phyloP scores from a whole-genome alignment of 2,113 vertebrate genomes.

The Chaetura pelagica region DNA sequence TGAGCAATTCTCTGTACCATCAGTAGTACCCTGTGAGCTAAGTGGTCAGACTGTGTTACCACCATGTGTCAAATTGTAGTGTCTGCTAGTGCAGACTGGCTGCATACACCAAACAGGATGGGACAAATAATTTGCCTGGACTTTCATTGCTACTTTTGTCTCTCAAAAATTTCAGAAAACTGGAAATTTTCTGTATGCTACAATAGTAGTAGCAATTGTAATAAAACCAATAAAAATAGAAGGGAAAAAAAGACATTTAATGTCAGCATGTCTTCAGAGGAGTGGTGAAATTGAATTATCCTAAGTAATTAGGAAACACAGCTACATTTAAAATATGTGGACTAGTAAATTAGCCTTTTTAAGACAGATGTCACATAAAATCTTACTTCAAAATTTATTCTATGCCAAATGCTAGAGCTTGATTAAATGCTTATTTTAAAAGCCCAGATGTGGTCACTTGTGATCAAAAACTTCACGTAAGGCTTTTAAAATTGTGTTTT shows the following conservation, averaged over 20 bases:
- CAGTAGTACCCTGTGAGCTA: not conserved
- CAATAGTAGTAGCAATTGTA: not conserved
- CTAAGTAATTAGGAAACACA: conserved; percentile 16
- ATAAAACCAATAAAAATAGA: not conserved
- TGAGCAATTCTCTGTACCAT: not conserved
- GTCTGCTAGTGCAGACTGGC: not conserved
- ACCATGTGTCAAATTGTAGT: accelerated
- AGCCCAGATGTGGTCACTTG: not conserved
- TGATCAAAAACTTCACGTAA: not conserved
- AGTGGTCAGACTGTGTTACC: not conserved
- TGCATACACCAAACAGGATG: conserved; percentile 28
- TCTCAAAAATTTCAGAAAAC: not conserved
- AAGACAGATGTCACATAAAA: not conserved
- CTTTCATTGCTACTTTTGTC: not conserved
- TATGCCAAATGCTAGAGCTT: not conserved
- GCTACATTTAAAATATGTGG: not conserved
- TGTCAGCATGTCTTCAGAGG: not conserved
- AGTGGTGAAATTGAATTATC: conserved; percentile 1
- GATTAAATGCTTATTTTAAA: not conserved
- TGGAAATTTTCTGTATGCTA: not conserved
- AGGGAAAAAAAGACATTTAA: not conserved
- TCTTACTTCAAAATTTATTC: not conserved
- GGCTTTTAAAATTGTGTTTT: not conserved
- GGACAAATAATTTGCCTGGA: conserved; percentile 29
- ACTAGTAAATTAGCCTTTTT: conserved; percentile 24